phyloP scores from a whole-genome alignment of 1,140 invertebrate species.

The Atta colombica region DNA sequence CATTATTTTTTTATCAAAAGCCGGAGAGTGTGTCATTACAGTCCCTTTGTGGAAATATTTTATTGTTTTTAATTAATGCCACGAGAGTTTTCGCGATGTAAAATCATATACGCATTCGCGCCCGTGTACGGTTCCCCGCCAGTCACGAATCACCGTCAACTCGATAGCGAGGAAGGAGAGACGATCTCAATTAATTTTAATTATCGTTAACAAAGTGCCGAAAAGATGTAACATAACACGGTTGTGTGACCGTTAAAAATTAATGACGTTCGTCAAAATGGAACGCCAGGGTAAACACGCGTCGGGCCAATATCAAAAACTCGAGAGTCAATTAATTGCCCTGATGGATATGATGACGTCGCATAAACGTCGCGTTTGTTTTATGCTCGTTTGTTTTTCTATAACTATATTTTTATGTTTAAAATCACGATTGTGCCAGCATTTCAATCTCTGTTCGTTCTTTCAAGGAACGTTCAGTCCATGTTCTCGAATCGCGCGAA shows the following conservation, averaged over 20 bases:
- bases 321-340: constrained; percentile 59
- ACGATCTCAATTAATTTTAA: constrained; percentile 61
- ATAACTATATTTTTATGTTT: constrained; percentile 3
- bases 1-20: constrained; percentile 53
- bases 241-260: constrained; percentile 53
- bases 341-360: constrained; percentile 50
- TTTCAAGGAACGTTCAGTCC: neutral
- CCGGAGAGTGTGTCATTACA: constrained; percentile 35
- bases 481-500: neutral
- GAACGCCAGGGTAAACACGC: constrained; percentile 55
- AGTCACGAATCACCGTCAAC: constrained; percentile 8
- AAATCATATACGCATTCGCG: neutral
- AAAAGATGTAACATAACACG: constrained; percentile 54
- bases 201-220: constrained; percentile 61
- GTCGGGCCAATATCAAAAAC: constrained; percentile 32
- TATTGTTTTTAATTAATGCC: constrained; percentile 61
- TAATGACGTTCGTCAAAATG: constrained; percentile 63
- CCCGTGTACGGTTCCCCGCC: neutral
- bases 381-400: constrained; percentile 28
- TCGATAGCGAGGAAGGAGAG: constrained; percentile 18
- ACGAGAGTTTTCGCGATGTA: constrained; percentile 18
- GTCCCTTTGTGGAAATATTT: constrained; percentile 54
- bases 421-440: neutral
- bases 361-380: constrained; percentile 56
- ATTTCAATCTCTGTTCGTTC: neutral